A percentile compares a stretch with the other conserved stretches of the same genome.
phyloP scores from a whole-genome alignment of 2,888 invertebrate species.

The Acleris holmiana region DNA sequence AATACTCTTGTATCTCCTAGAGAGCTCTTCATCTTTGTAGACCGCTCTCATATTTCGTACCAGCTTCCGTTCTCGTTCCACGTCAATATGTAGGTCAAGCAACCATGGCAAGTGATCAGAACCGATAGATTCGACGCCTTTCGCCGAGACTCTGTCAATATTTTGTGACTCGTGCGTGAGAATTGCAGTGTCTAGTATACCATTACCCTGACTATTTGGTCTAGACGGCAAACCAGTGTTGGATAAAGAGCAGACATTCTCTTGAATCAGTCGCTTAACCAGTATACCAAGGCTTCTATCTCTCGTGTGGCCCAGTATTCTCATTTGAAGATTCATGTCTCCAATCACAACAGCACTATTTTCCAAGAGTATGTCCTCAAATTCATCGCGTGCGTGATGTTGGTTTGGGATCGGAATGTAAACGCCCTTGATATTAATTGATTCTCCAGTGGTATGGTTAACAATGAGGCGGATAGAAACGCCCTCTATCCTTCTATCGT shows the following conservation, averaged over 20 bases:
- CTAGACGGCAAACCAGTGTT: conserved; percentile 10
- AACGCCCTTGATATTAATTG: conserved; percentile 9
- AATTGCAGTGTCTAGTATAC: conserved; percentile 15
- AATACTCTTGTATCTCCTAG: not conserved
- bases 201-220: conserved; percentile 13
- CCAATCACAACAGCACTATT: conserved; percentile 7
- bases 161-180: conserved; percentile 5
- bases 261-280: conserved; percentile 1
- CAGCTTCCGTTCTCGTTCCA: not conserved
- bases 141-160: conserved; percentile 3
- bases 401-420: conserved; percentile 12
- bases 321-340: conserved; percentile 16
- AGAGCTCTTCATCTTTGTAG: conserved; percentile 11
- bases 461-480: conserved; percentile 7
- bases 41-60: conserved; percentile 9
- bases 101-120: conserved; percentile 16
- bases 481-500: conserved; percentile 16
- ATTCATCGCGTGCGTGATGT: conserved; percentile 14
- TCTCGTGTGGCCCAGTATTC: not conserved
- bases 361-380: conserved; percentile 8
- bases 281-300: conserved; percentile 13
- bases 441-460: conserved; percentile 9
- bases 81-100: too few species aligned
- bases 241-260: conserved; percentile 2
- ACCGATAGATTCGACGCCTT: conserved; percentile 3